Evolutionary conservation across 2,797 vertebrate genomes (phyloP).

Genomic region (Enteromius fasciolatus): DNA sequence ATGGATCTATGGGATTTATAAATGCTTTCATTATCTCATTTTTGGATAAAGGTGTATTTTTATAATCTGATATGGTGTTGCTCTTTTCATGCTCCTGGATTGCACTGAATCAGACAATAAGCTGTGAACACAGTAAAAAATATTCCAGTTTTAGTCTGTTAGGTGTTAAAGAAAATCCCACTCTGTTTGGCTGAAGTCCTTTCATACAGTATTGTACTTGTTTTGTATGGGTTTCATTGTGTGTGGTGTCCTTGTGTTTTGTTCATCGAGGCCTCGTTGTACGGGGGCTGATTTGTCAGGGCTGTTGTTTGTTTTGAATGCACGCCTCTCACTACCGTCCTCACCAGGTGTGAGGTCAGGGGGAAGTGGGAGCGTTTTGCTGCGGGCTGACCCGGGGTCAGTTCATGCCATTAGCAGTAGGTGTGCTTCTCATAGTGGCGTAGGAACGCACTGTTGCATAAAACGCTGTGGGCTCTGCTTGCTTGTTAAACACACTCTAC

Average conservation of each 20-base stretch:
- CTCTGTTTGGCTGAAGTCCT: conserved; percentile 35
- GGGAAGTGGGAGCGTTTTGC: conserved; percentile 34
- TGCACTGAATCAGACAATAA: not conserved
- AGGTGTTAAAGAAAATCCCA: conserved; percentile 18
- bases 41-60: not conserved
- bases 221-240: conserved; percentile 35
- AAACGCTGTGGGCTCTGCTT: conserved; percentile 41
- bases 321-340: conserved; percentile 36
- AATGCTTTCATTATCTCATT: not conserved
- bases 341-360: conserved; percentile 29
- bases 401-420: conserved; percentile 36
- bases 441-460: conserved; percentile 10
- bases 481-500: conserved; percentile 47
- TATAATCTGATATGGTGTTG: conserved; percentile 7
- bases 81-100: conserved; percentile 4
- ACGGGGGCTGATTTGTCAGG: conserved; percentile 28
- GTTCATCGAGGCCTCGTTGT: conserved; percentile 22
- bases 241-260: conserved; percentile 31
- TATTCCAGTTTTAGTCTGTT: not conserved
- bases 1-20: not conserved
- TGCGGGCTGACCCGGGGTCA: conserved; percentile 40
- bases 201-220: conserved; percentile 19
- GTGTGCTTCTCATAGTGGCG: conserved; percentile 36
- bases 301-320: conserved; percentile 36
- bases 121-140: not conserved